Evolutionary conservation across 2,113 vertebrate species (phyloP).

Genomic region (Clarias macrocephalus): DNA sequence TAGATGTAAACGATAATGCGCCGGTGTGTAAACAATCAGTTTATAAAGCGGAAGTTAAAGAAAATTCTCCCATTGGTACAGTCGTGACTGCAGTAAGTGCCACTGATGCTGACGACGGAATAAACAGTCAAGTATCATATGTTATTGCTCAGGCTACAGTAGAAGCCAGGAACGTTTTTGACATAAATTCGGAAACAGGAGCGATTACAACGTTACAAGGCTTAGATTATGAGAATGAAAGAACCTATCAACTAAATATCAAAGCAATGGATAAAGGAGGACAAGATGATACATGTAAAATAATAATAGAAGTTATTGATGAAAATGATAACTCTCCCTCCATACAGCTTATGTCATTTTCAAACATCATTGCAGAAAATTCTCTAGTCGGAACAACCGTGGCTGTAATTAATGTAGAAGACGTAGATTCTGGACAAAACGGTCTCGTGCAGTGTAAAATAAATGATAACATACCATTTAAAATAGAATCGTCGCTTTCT

Average conservation of each 20-base stretch:
- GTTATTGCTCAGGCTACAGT: conserved; percentile 47
- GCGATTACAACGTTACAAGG: no score
- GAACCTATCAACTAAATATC: conserved; percentile 64
- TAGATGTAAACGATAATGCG: conserved; percentile 73
- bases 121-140: conserved; percentile 67
- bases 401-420: conserved; percentile 55
- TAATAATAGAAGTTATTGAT: conserved; percentile 68
- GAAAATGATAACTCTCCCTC: conserved; percentile 70
- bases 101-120: conserved; percentile 67
- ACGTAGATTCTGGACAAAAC: conserved; percentile 57
- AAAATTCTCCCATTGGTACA: conserved; percentile 62
- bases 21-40: conserved; percentile 65
- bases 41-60: conserved; percentile 60
- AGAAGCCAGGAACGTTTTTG: no score
- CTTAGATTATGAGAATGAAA: no score
- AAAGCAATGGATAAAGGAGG: conserved; percentile 73
- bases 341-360: conserved; percentile 60
- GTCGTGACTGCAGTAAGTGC: conserved; percentile 62
- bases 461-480: conserved; percentile 45
- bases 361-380: conserved; percentile 56
- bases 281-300: conserved; percentile 59
- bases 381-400: conserved; percentile 48
- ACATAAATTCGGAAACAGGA: no score
- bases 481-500: conserved; percentile 54
- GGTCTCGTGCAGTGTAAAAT: conserved; percentile 47